Evolutionary conservation across 2,888 invertebrate genomes (phyloP).

Genomic region (Julus scandinavius): DNA sequence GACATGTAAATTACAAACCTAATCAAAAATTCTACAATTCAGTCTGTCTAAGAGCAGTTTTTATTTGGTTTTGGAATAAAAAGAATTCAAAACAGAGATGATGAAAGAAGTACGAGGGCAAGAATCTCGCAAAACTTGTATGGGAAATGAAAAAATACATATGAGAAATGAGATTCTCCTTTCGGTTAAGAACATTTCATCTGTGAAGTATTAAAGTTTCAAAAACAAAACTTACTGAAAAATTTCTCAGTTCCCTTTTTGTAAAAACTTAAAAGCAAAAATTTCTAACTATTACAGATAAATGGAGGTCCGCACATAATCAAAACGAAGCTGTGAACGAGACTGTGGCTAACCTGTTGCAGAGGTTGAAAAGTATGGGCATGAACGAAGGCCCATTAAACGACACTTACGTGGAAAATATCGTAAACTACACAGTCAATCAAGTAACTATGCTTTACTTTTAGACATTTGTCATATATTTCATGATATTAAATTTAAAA

Average conservation of each 20-base stretch:
- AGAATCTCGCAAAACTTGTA: too few species aligned
- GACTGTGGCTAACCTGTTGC: neutral
- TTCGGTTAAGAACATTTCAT: too few species aligned
- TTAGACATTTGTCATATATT: neutral
- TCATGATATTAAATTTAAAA: neutral
- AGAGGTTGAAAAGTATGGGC: neutral
- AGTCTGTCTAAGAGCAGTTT: too few species aligned
- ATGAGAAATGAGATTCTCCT: too few species aligned
- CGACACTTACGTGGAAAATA: neutral
- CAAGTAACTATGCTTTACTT: neutral
- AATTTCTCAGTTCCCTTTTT: neutral
- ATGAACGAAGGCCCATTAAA: constrained; percentile 27
- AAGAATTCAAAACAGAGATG: too few species aligned
- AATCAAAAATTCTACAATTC: too few species aligned
- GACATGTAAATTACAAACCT: too few species aligned
- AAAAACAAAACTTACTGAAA: too few species aligned
- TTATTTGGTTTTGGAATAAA: too few species aligned
- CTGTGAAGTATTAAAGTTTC: too few species aligned
- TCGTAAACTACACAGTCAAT: constrained; percentile 29
- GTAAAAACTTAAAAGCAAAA: neutral
- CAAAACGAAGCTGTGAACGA: neutral
- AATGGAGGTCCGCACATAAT: neutral
- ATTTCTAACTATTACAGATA: constrained; percentile 5
- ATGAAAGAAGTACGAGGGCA: too few species aligned
- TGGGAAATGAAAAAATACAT: too few species aligned